Evolutionary conservation across 2,797 vertebrate genomes (phyloP).

Genomic region (Enteromius trimaculatus): DNA sequence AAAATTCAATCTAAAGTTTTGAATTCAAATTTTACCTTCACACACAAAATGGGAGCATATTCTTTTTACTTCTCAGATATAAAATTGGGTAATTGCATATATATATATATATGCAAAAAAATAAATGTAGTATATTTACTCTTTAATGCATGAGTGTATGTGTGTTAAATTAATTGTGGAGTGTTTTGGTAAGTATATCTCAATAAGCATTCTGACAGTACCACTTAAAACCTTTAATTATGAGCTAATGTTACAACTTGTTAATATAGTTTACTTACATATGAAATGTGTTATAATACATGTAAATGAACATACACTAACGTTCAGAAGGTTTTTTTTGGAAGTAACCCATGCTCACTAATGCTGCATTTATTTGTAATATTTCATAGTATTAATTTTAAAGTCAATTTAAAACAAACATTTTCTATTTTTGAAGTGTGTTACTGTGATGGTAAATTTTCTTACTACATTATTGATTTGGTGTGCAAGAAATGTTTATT

Average conservation of each 20-base stretch:
- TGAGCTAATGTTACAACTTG: not conserved
- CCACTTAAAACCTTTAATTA: not conserved
- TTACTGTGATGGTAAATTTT: not conserved
- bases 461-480: not conserved
- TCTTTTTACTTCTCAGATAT: not conserved
- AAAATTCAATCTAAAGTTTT: constrained; percentile 60
- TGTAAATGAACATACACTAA: not conserved
- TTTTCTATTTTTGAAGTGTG: not conserved
- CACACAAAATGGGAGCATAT: not conserved
- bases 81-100: not conserved
- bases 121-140: not conserved
- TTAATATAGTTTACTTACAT: not conserved
- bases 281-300: not conserved
- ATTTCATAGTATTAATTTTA: too few relatives aligned
- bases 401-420: not conserved
- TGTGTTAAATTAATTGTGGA: constrained; percentile 49
- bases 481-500: not conserved
- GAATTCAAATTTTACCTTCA: not conserved
- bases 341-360: not conserved
- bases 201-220: constrained; percentile 70
- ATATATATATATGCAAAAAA: not conserved
- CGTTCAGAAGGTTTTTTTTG: not conserved
- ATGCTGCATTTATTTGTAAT: not conserved
- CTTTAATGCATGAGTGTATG: not conserved
- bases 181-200: constrained; percentile 49